Evolutionary conservation across 2,797 vertebrate species (phyloP).

Genomic region (Acanthis flammea): DNA sequence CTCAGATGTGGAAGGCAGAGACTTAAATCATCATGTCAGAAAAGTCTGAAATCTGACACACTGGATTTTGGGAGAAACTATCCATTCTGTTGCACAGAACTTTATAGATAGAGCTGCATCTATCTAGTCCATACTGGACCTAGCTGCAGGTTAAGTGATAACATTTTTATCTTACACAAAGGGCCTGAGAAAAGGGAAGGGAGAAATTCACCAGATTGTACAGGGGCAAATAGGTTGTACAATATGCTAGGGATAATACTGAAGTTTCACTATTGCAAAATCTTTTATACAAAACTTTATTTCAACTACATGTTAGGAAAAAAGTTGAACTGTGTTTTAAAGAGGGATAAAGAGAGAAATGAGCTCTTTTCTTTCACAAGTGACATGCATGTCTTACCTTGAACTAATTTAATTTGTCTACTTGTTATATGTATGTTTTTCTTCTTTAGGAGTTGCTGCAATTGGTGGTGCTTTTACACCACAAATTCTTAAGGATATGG

Average conservation of each 20-base stretch:
- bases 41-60: background rate
- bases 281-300: background rate
- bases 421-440: background rate
- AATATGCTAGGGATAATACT: background rate
- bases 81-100: background rate
- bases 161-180: background rate
- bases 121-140: background rate
- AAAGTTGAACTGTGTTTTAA: background rate
- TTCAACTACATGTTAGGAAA: background rate
- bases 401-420: background rate
- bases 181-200: background rate
- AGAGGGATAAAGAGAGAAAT: background rate
- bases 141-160: background rate
- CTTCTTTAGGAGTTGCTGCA: conserved; percentile 89
- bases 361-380: background rate
- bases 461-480: conserved; percentile 90
- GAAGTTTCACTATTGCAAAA: background rate
- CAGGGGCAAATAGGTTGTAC: background rate
- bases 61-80: background rate
- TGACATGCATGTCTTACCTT: background rate
- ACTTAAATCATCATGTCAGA: background rate
- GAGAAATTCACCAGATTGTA: background rate
- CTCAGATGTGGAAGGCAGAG: background rate
- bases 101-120: background rate
- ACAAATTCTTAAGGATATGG: conserved; percentile 91